Evolutionary conservation across 1,140 invertebrate species (phyloP).

Genomic region (Acromyrmex charruanus): DNA sequence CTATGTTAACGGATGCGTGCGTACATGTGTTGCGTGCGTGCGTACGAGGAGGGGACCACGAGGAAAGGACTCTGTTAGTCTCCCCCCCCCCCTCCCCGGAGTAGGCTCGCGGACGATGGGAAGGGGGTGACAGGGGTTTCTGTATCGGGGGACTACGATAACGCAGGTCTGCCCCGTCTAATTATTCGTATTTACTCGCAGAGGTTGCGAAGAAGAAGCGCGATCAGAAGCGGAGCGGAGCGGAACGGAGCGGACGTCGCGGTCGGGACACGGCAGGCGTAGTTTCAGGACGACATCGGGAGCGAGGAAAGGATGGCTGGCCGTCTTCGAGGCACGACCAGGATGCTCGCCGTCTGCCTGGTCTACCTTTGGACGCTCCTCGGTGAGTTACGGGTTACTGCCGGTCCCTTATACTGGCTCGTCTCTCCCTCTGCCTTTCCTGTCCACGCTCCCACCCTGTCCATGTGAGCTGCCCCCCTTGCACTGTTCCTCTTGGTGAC

Average conservation of each 20-base stretch:
- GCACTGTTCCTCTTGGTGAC: neutral
- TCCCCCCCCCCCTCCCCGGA: neutral
- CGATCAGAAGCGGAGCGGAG: conserved; percentile 35
- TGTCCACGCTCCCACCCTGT: conserved; percentile 32
- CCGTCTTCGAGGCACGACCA: conserved; percentile 79
- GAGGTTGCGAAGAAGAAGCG: conserved; percentile 71
- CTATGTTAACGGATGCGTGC: neutral
- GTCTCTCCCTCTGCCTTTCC: conserved; percentile 56
- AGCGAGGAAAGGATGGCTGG: conserved; percentile 68
- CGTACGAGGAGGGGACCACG: neutral
- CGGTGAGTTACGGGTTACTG: conserved; percentile 78
- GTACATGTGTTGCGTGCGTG: neutral
- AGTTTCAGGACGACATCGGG: conserved; percentile 71
- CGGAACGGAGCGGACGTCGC: conserved; percentile 33
- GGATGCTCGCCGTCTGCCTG: conserved; percentile 83
- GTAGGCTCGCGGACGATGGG: conserved; percentile 51
- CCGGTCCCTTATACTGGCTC: conserved; percentile 25
- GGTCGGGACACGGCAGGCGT: conserved; percentile 49
- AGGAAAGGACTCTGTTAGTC: conserved; percentile 21
- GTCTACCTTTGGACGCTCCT: conserved; percentile 81
- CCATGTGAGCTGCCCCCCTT: conserved; percentile 23
- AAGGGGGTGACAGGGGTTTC: conserved; percentile 50
- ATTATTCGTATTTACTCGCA: conserved; percentile 83
- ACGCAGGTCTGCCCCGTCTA: conserved; percentile 77
- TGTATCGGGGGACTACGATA: conserved; percentile 72